These are phyloP conservation scores for Eurois occulta DNA, from an alignment of 2,888 invertebrate genomes.

Conservation along the genomic window DNA sequence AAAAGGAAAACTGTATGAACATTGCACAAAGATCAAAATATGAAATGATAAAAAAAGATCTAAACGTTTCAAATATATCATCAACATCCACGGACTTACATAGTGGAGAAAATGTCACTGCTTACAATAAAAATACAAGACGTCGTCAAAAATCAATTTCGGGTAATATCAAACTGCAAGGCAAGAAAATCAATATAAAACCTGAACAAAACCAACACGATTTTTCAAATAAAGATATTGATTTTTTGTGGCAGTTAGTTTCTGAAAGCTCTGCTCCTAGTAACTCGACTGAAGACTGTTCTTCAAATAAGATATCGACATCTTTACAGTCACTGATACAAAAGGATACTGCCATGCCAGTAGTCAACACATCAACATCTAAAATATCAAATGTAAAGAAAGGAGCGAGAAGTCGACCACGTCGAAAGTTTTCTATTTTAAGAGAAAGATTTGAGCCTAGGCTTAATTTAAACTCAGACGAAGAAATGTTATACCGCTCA, in stretches of 20 bases:
- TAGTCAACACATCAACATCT: conserved; percentile 71
- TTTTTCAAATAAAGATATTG: conserved; percentile 85
- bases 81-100: conserved; percentile 66
- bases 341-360: conserved; percentile 78
- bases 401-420: conserved; percentile 83
- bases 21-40: conserved; percentile 77
- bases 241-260: conserved; percentile 87
- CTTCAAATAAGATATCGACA: conserved; percentile 82
- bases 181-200: conserved; percentile 78
- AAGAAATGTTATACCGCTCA: conserved; percentile 85
- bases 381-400: conserved; percentile 86
- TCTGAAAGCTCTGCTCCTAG: conserved; percentile 81
- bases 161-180: conserved; percentile 73
- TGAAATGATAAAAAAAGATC: conserved; percentile 75
- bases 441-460: conserved; percentile 91
- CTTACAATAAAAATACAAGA: conserved; percentile 75
- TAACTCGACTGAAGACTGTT: conserved; percentile 80
- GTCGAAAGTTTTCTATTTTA: conserved; percentile 90
- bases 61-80: conserved; percentile 68
- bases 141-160: conserved; percentile 76
- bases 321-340: conserved; percentile 87
- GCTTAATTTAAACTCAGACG: conserved; percentile 83
- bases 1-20: conserved; percentile 83
- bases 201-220: conserved; percentile 79
- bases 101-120: conserved; percentile 66